Conservation (phyloP, 2,113 vertebrate genomes). For the Phalacrocorax carbo region DNA sequence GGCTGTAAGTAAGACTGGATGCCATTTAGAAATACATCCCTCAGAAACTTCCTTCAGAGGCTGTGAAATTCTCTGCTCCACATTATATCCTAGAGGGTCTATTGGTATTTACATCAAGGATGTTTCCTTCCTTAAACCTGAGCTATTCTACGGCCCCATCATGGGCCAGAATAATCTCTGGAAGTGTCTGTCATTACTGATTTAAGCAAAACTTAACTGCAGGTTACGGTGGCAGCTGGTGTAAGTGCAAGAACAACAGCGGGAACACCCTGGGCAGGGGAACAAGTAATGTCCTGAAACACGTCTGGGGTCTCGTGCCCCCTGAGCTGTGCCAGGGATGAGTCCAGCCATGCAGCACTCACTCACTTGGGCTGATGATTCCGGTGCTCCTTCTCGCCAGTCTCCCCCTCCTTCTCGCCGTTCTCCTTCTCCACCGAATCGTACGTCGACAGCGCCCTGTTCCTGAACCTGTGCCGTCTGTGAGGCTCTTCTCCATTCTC, state of each 20-base stretch:
- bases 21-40: not conserved
- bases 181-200: not conserved
- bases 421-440: constrained; percentile 80
- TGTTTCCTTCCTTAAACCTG: not conserved
- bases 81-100: not conserved
- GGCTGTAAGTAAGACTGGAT: not conserved
- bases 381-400: constrained; percentile 52
- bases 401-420: constrained; percentile 68
- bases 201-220: not conserved
- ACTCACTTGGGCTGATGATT: constrained; percentile 82
- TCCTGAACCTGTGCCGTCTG: constrained; percentile 77
- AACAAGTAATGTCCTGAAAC: not conserved
- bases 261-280: rapidly evolving
- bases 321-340: rapidly evolving
- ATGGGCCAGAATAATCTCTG: rapidly evolving
- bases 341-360: rapidly evolving
- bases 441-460: constrained; percentile 65
- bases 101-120: not conserved
- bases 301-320: rapidly evolving
- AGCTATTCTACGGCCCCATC: not conserved
- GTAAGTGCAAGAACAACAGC: not conserved
- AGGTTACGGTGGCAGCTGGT: not conserved
- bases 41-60: not conserved
- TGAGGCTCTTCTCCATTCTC: constrained; percentile 78
- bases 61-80: not conserved